Base-by-base conservation (phyloP, 2,797 vertebrate genomes). In the Aplochiton taeniatus region DNA sequence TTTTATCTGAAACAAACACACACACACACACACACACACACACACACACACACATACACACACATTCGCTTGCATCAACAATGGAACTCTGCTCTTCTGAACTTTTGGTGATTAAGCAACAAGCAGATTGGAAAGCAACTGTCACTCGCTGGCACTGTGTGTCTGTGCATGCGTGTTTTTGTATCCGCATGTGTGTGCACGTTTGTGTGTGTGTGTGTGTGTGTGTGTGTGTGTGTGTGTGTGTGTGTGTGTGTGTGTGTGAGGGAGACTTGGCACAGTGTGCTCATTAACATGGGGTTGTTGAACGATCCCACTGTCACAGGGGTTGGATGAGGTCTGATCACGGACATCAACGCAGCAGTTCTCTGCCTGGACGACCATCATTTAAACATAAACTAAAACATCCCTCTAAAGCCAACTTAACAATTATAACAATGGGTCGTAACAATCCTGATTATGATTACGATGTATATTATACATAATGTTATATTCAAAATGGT, bases 231-330 rank as follows among this genome's bases (percentile, higher is more conserved):
- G 58, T 87, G 89, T 92, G 89, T 83, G 88, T 92, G 91, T 86
- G 85, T 83, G 77, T 89, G 87, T 90, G 88, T 93, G 31, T 31
- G 2, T 31, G 6, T 31, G 31, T 93, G 89, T 81, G 85, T 89
- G 87, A n/a, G n/a, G n/a, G n/a, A n/a, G 69, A 74, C 85, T 86
- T 84, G 87, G 83, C 84, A 74, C 77, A 84, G 85, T 83, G 86
- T 88, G 90, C 90, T 93, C 91, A 87, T 94, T 94, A 93, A 89
- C 89, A 90, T 88, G 90, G 31, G 6, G 31, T 31, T 91, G 69
- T 58, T 68, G 69, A 89, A 88, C 79, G 90, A 87, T 91, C 88
- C 86, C 87, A 88, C 89, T 89, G 81, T 90, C 92, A 90, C 88
- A 89, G 89, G 87, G 31, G 6, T 31, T 31, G 3, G 3, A 31